Evolutionary conservation across 1,140 invertebrate genomes (phyloP).

Genomic region (Drosophila dunni): DNA sequence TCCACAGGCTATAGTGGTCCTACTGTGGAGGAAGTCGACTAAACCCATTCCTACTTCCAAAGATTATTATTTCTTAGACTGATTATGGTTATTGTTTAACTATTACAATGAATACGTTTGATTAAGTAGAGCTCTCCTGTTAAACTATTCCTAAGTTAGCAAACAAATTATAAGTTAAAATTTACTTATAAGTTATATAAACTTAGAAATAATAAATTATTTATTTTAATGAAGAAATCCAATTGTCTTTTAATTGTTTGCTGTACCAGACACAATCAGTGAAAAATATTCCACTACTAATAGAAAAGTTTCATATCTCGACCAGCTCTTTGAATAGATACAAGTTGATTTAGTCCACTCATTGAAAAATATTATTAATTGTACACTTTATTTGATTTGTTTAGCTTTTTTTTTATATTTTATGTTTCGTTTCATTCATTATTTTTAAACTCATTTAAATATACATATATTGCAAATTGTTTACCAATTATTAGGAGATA

Average conservation of each 20-base stretch:
- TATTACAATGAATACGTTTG: not conserved
- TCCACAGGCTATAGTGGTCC: conserved; percentile 84
- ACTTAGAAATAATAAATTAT: conserved; percentile 40
- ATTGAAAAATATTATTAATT: not conserved
- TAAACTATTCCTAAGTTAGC: conserved; percentile 43
- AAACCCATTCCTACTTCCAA: conserved; percentile 65
- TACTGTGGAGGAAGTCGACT: conserved; percentile 91
- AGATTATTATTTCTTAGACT: conserved; percentile 16
- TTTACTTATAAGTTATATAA: conserved; percentile 11
- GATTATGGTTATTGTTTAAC: conserved; percentile 22
- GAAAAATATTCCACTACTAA: too few species aligned
- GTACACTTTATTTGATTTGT: conserved; percentile 20
- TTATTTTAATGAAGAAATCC: conserved; percentile 13
- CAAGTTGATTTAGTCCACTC: not conserved
- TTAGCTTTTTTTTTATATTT: conserved; percentile 25
- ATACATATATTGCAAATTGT: conserved; percentile 56
- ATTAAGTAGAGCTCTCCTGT: conserved; percentile 14
- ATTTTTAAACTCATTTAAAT: conserved; percentile 55
- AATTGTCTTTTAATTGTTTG: not conserved
- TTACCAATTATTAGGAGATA: conserved; percentile 59
- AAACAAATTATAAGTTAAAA: conserved; percentile 43
- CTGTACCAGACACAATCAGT: too few species aligned
- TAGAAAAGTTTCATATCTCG: too few species aligned
- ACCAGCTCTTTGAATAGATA: too few species aligned
- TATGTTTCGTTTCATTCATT: conserved; percentile 34